Conservation (phyloP, 2,113 vertebrate genomes). For the Rana temporaria region DNA sequence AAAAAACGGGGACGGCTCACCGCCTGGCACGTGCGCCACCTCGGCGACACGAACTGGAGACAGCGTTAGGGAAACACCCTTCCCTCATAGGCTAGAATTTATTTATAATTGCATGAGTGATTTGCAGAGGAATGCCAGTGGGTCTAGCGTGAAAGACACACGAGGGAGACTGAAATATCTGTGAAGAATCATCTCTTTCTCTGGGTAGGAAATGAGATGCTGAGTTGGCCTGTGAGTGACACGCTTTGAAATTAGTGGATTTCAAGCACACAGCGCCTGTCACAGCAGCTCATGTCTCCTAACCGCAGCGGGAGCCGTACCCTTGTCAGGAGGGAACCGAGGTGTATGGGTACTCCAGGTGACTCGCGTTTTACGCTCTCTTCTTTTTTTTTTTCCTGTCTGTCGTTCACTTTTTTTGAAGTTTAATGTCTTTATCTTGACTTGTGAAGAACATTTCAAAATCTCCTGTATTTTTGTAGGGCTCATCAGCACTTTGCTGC, state of each 20-base stretch:
- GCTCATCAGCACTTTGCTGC: no score
- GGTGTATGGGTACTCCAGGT: background rate
- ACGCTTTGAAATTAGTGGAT: slow-evolving; percentile 47
- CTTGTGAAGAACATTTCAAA: background rate
- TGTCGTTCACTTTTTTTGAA: background rate
- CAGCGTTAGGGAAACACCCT: slow-evolving; percentile 29
- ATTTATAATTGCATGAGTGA: slow-evolving; percentile 48
- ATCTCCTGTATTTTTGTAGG: no score
- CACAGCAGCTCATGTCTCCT: slow-evolving; percentile 53
- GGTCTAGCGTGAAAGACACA: slow-evolving; percentile 48
- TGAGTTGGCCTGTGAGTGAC: slow-evolving; percentile 38
- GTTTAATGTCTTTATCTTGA: background rate
- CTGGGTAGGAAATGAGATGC: slow-evolving; percentile 34
- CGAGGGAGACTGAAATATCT: slow-evolving; percentile 36
- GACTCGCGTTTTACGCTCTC: background rate
- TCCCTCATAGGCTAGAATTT: slow-evolving; percentile 25
- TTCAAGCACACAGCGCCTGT: slow-evolving; percentile 56
- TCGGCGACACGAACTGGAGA: slow-evolving; percentile 5
- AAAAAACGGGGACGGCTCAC: background rate
- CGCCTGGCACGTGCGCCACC: background rate
- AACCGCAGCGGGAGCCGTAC: slow-evolving; percentile 7
- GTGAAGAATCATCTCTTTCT: slow-evolving; percentile 53
- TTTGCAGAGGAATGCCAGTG: slow-evolving; percentile 21
- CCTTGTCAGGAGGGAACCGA: slow-evolving; percentile 46
- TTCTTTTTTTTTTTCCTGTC: background rate